Conservation (phyloP, 2,797 vertebrate species). For the Schizothorax lantsangensis region DNA sequence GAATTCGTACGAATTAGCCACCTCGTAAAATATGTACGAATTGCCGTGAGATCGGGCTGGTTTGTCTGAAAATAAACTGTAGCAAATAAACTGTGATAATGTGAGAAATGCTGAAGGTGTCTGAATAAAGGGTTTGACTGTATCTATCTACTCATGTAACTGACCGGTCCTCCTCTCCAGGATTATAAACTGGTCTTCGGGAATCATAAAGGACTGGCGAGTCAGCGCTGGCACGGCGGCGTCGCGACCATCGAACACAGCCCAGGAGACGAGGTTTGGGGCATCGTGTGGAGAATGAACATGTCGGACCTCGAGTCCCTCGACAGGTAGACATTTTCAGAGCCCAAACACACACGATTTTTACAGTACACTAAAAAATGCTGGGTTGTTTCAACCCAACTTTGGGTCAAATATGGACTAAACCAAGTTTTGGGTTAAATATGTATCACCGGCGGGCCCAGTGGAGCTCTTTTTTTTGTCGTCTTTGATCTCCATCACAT, state of each 20-base stretch:
- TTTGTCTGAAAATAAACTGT: too few species aligned
- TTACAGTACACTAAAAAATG: too few species aligned
- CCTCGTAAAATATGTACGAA: too few species aligned
- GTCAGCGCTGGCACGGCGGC: conserved; percentile 88
- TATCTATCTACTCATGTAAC: neutral
- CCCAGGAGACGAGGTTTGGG: conserved; percentile 90
- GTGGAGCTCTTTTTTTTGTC: too few species aligned
- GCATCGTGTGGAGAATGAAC: conserved; percentile 89
- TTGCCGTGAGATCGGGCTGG: too few species aligned
- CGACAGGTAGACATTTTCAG: conserved; percentile 79
- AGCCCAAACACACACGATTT: neutral
- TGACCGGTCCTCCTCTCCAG: conserved; percentile 65
- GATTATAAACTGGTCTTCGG: conserved; percentile 91
- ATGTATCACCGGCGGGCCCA: too few species aligned
- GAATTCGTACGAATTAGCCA: too few species aligned
- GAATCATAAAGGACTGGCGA: conserved; percentile 82
- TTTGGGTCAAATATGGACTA: too few species aligned
- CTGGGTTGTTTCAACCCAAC: too few species aligned
- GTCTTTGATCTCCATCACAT: too few species aligned
- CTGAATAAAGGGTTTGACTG: too few species aligned
- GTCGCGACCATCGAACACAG: conserved; percentile 88
- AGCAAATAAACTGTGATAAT: neutral
- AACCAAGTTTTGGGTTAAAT: too few species aligned
- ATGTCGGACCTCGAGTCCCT: conserved; percentile 83
- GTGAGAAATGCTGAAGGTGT: neutral